Base-by-base conservation (phyloP, 2,113 vertebrate genomes). In the Phrynocephalus versicolor region DNA sequence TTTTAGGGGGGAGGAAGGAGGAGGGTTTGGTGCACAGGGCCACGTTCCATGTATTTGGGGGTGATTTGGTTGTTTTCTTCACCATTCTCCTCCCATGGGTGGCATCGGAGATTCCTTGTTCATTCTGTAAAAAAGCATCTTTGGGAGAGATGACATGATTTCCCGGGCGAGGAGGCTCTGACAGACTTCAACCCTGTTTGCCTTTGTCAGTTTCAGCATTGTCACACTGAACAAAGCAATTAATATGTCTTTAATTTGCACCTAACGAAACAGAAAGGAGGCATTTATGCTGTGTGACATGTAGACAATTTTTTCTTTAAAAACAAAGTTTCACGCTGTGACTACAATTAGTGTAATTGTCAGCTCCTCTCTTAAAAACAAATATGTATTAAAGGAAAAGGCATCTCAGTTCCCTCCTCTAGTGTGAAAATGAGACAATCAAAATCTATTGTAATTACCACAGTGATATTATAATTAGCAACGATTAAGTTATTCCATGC, bases 361-460 rank as follows among this genome's bases (percentile, higher is more conserved):
- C 97, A 97, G 97, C 95, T 93, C 96, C 96, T 97, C 96, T 97
- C 96, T 96, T 85, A 97, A 97, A 99, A 98, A 98, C 97, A 99
- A 98, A 98, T 97, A 97, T 97, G 96, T 97, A 97, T 98, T 97
- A 97, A 97, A 96, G 96, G 95, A 95, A 96, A 96, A 86, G 93
- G 95, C 96, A 93, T 96, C 96, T 96, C 97, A 95, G 94, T 96
- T 96, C 95, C 96, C 97, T 97, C 96, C 96, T 96, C 96, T 96
- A 96, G 95, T 95, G 96, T 96, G 96, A 97, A 98, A 99, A 97
- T 97, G 96, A 98, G 97, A 98, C 97, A 98, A 99, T 98, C 97
- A 98, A 97, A 98, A 98, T 97, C 97, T 97, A 98, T 97, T 97
- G 97, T 98, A 99, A 99, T 99, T 98, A 98, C 95, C 96, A 96